phyloP scores from a whole-genome alignment of 2,113 vertebrate species.

The Anarrhichthys ocellatus region DNA sequence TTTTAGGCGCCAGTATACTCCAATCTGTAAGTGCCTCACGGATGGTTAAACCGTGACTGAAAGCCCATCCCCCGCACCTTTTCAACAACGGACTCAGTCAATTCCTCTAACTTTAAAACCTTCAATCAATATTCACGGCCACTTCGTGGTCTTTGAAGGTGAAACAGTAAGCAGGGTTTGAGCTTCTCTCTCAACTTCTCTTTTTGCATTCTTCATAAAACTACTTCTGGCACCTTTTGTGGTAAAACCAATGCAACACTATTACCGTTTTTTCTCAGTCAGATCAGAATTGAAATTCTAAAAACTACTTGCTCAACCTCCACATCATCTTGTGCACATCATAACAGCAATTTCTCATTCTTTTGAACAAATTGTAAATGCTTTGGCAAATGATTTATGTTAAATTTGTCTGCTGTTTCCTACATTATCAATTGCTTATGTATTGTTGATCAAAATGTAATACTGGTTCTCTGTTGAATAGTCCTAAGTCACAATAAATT shows the following conservation, averaged over 20 bases:
- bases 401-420: not conserved
- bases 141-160: not conserved
- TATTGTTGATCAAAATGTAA: not conserved
- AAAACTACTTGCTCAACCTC: not conserved
- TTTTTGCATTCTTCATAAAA: not conserved
- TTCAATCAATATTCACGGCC: not conserved
- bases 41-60: constrained; percentile 6
- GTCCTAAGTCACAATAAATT: not conserved
- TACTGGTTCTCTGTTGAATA: not conserved
- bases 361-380: not conserved
- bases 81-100: not conserved
- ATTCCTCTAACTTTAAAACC: not conserved
- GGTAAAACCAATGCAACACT: not conserved
- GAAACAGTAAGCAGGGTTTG: not conserved
- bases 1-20: not conserved
- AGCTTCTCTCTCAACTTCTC: not conserved
- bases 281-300: not conserved
- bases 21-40: not conserved
- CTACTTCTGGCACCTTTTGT: not conserved
- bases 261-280: not conserved
- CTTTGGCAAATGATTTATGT: not conserved
- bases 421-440: not conserved
- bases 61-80: not conserved
- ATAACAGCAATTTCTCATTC: not conserved
- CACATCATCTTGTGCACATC: not conserved